Conservation (phyloP, 2,888 invertebrate species). For the Pterostichus madidus region DNA sequence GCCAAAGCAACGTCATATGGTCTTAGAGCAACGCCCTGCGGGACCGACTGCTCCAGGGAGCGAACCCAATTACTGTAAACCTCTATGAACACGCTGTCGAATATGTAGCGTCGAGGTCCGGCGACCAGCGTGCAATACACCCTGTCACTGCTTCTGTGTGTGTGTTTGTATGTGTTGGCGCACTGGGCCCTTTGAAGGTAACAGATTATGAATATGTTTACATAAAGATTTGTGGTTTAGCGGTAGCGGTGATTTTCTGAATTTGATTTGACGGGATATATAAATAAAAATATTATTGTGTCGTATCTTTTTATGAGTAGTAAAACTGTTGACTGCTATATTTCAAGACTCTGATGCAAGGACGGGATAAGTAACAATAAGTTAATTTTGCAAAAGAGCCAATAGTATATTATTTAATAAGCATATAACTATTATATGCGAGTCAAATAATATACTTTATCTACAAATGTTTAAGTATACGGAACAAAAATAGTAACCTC, state of each 20-base stretch:
- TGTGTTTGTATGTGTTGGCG: neutral
- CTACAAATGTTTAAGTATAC: too few relatives aligned
- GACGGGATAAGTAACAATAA: too few relatives aligned
- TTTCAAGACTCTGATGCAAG: too few relatives aligned
- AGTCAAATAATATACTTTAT: too few relatives aligned
- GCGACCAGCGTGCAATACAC: conserved; percentile 5
- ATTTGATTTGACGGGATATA: neutral
- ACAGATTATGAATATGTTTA: conserved; percentile 65
- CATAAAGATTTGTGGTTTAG: conserved; percentile 53
- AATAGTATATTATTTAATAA: too few relatives aligned
- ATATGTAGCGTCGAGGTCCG: conserved; percentile 34
- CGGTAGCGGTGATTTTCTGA: neutral
- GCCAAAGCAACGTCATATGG: too few relatives aligned
- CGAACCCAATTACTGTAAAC: conserved; percentile 66
- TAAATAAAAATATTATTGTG: neutral
- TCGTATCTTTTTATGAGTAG: too few relatives aligned
- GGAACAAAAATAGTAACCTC: too few relatives aligned
- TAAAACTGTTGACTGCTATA: too few relatives aligned
- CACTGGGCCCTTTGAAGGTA: conserved; percentile 54
- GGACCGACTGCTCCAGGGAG: conserved; percentile 61
- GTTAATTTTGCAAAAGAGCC: too few relatives aligned
- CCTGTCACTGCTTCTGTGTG: conserved; percentile 13
- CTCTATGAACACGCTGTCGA: conserved; percentile 62
- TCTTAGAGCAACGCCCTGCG: conserved; percentile 49
- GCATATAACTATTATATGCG: too few relatives aligned